Conservation (phyloP, 1,140 invertebrate genomes). For the Melanaphis sacchari region DNA sequence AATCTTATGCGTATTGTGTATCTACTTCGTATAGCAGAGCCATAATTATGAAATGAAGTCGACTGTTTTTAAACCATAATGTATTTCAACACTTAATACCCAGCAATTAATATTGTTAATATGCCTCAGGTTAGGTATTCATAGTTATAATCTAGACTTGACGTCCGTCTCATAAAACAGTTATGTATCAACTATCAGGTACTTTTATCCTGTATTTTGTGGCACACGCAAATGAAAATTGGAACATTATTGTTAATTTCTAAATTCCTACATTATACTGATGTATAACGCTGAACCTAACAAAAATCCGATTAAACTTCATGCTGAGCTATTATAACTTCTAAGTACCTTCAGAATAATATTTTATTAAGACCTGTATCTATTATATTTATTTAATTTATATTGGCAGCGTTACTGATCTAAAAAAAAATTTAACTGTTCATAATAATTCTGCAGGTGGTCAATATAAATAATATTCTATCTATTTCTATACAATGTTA, state of each 20-base stretch:
- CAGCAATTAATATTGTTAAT: neutral
- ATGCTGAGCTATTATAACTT: slow-evolving; percentile 17
- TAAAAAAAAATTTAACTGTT: slow-evolving; percentile 23
- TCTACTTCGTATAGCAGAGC: neutral
- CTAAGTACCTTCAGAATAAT: neutral
- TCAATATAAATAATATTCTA: neutral
- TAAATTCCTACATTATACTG: neutral
- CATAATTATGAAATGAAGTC: neutral
- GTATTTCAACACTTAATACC: too few relatives aligned
- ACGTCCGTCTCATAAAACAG: neutral
- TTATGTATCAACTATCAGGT: too few relatives aligned
- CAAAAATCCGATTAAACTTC: neutral
- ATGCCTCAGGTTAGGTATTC: neutral
- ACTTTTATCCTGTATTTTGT: neutral
- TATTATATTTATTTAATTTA: neutral
- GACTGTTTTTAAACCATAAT: neutral
- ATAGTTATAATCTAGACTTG: neutral
- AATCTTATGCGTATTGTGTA: neutral
- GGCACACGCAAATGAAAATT: neutral
- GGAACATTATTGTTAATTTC: neutral
- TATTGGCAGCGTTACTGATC: slow-evolving; percentile 14
- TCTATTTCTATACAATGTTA: neutral
- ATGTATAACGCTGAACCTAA: neutral
- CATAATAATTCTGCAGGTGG: neutral
- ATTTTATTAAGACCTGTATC: neutral